These are phyloP conservation scores for Agrypnus murinus DNA, from an alignment of 2,888 invertebrate genomes.

Conservation along the genomic window DNA sequence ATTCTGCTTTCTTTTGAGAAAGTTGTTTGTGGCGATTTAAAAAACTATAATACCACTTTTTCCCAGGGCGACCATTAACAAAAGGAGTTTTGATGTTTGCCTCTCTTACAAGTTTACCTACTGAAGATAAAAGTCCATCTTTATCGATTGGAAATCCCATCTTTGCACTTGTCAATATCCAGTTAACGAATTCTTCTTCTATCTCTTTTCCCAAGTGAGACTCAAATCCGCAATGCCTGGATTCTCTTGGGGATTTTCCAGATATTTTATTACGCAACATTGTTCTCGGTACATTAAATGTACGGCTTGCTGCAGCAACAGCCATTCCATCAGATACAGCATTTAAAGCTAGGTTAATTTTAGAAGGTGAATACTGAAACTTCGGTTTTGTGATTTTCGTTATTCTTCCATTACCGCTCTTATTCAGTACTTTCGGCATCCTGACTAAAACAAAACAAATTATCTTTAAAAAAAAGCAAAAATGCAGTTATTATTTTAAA, in stretches of 20 bases:
- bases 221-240: too few relatives aligned
- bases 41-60: conserved; percentile 2
- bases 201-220: too few relatives aligned
- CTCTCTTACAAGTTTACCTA: not conserved
- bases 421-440: too few relatives aligned
- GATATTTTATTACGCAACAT: conserved; percentile 37
- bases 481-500: too few relatives aligned
- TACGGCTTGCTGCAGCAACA: conserved; percentile 26
- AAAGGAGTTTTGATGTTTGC: not conserved
- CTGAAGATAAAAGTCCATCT: not conserved
- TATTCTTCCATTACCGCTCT: too few relatives aligned
- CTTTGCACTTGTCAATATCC: too few relatives aligned
- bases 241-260: conserved; percentile 35
- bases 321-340: conserved; percentile 27
- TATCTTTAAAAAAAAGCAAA: too few relatives aligned
- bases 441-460: too few relatives aligned
- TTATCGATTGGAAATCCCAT: conserved; percentile 9
- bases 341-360: not conserved
- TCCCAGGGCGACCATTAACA: not conserved
- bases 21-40: not conserved
- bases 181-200: too few relatives aligned
- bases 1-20: not conserved
- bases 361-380: conserved; percentile 16
- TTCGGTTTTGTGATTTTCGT: too few relatives aligned
- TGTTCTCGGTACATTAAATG: conserved; percentile 34